Evolutionary conservation across 2,797 vertebrate species (phyloP), one percentile per base, ranked within the genome.

Genomic region (Gambusia yucatana): DNA sequence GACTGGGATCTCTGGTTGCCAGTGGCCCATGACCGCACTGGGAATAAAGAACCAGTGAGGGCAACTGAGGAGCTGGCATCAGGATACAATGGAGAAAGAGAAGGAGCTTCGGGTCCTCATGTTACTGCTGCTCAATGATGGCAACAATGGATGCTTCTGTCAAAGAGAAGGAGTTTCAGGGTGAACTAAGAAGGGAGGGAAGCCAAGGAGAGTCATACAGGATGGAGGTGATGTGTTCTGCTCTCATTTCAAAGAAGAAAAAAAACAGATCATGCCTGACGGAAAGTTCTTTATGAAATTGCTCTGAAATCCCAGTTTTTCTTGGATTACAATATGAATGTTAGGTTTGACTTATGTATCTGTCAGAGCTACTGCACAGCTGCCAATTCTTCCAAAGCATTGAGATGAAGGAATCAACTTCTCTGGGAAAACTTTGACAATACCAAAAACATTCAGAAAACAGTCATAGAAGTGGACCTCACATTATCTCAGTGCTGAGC

Each of bases 81-180:
- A 76, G 72, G 87, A 91, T 52, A 91, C 87, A 89, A 91, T 77
- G 82, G 86, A 93, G 89, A 90, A 78, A 88, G 83, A 86, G 84
- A 41, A 69, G 84, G 78, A 73, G 57, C 88, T 87, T 70, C 52
- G 77, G 84, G 84, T 91, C 92, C 90, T 95, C 87, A 84, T 89
- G 89, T 95, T 94, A 93, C 94, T 84, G 0, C 82, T 48, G 78
- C 84, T 86, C 73, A 73, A 73, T 25, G 78, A 80, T 67, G 10
- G 80, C 85, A 89, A 95, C 95, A 95, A 95, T 84, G 88, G 85
- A 86, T 83, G 84, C 92, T 89, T 93, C 94, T 95, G 93, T 95
- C 88, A 79, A 85, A 76, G 69, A 73, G 83, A 72, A 72, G 76
- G 71, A 82, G 71, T 50, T 75, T 77, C 48, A 61, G 61, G 74